Percentiles rank a stretch among this genome's conserved stretches.
Evolutionary conservation across 2,113 vertebrate species (phyloP).

Genomic region (Galeopterus variegatus): DNA sequence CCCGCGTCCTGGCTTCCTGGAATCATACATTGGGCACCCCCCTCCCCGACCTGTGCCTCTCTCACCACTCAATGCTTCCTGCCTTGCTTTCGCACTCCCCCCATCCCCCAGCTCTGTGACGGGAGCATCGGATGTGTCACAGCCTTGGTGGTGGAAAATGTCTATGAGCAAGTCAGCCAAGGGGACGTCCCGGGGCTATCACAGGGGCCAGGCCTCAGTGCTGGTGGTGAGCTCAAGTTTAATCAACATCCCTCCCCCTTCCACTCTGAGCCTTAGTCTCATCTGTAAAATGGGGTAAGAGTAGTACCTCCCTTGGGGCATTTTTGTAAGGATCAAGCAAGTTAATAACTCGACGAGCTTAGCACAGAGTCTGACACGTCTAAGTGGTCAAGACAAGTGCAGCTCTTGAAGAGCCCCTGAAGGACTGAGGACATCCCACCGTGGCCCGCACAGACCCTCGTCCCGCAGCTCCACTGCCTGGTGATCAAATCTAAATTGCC

Average conservation of each 20-base stretch:
- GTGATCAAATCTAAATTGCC: not conserved
- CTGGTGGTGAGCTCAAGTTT: not conserved
- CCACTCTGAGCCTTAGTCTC: not conserved
- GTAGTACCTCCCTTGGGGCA: rapidly evolving
- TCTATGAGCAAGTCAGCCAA: slow-evolving; percentile 34
- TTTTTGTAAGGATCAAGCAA: not conserved
- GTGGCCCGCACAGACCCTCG: too few relatives aligned
- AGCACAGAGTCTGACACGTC: not conserved
- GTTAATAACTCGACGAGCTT: not conserved
- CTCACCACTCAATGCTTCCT: slow-evolving; percentile 59
- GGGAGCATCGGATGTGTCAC: slow-evolving; percentile 57
- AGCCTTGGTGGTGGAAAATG: slow-evolving; percentile 68
- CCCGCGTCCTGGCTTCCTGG: slow-evolving; percentile 83
- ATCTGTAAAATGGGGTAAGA: not conserved
- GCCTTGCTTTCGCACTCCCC: slow-evolving; percentile 58
- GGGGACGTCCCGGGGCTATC: slow-evolving; percentile 76
- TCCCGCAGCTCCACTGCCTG: not conserved
- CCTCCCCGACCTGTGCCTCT: not conserved
- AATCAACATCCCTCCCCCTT: not conserved
- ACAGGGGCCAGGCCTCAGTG: not conserved
- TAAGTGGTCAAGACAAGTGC: not conserved
- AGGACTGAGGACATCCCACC: not conserved
- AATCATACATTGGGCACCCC: slow-evolving; percentile 79
- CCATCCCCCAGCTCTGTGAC: not conserved
- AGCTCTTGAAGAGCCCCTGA: not conserved